phyloP scores from a whole-genome alignment of 2,113 vertebrate species.

The Ancistrus triradiatus region DNA sequence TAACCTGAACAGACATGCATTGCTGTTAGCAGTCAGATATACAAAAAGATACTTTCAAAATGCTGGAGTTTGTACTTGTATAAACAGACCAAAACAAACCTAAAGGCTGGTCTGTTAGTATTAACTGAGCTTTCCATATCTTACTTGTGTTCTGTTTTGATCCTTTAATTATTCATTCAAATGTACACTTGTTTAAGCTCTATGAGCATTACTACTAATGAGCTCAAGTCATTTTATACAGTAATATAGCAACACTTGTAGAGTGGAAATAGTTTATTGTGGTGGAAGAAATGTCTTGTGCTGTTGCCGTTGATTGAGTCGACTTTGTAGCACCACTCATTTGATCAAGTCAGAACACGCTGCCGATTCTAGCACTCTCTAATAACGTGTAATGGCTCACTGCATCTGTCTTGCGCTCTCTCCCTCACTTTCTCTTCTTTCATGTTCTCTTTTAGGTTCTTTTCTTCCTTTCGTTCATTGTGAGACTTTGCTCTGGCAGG shows the following conservation, averaged over 20 bases:
- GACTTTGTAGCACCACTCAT: not conserved
- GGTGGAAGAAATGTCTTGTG: not conserved
- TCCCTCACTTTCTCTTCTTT: not conserved
- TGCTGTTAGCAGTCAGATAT: conserved; percentile 11
- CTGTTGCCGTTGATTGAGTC: not conserved
- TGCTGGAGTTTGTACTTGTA: conserved; percentile 18
- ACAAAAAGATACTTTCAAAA: conserved; percentile 26
- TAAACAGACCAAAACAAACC: conserved; percentile 19
- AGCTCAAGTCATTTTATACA: too few relatives aligned
- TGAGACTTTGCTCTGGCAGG: conserved; percentile 25
- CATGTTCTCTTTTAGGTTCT: conserved; percentile 1
- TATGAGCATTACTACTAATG: too few relatives aligned
- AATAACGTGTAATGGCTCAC: conserved; percentile 6
- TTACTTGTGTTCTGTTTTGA: not conserved
- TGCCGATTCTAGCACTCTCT: not conserved
- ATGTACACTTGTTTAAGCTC: too few relatives aligned
- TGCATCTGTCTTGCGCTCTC: not conserved
- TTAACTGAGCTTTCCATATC: not conserved
- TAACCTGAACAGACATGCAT: conserved; percentile 30
- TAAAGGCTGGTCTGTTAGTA: conserved; percentile 26
- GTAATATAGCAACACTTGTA: too few relatives aligned
- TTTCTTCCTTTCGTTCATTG: conserved; percentile 27
- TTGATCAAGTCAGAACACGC: conserved; percentile 31
- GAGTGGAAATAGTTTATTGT: not conserved
- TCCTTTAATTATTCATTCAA: not conserved